phyloP scores from a whole-genome alignment of 2,888 invertebrate species.

The Hedya salicella region DNA sequence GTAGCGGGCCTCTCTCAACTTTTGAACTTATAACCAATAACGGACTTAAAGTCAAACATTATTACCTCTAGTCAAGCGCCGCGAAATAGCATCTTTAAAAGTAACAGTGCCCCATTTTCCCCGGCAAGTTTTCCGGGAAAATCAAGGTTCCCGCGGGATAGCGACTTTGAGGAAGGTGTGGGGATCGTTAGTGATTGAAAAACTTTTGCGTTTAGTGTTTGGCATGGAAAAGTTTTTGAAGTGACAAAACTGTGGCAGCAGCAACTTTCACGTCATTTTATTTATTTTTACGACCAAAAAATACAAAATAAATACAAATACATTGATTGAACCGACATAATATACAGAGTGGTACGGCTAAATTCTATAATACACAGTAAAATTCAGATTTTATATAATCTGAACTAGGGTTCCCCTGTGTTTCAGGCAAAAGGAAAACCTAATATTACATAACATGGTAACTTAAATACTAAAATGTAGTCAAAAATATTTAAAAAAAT shows the following conservation, averaged over 20 bases:
- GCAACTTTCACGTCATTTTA: too few relatives aligned
- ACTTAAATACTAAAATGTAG: too few relatives aligned
- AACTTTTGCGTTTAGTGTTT: slow-evolving; percentile 28
- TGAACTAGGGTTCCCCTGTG: too few relatives aligned
- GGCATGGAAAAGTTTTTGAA: slow-evolving; percentile 2
- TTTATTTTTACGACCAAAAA: too few relatives aligned
- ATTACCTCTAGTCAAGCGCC: slow-evolving; percentile 19
- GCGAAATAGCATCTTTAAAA: slow-evolving; percentile 19
- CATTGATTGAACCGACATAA: too few relatives aligned
- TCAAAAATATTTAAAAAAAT: too few relatives aligned
- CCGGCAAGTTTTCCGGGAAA: slow-evolving; percentile 13
- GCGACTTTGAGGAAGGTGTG: slow-evolving; percentile 11
- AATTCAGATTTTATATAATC: too few relatives aligned
- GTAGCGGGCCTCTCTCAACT: background rate
- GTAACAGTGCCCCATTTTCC: slow-evolving; percentile 19
- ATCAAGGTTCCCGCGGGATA: slow-evolving; percentile 22
- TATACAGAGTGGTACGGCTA: too few relatives aligned
- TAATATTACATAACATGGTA: too few relatives aligned
- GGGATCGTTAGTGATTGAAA: slow-evolving; percentile 31
- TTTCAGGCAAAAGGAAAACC: too few relatives aligned
- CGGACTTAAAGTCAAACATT: slow-evolving; percentile 20
- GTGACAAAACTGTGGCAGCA: background rate
- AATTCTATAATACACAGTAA: too few relatives aligned
- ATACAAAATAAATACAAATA: too few relatives aligned
- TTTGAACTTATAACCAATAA: slow-evolving; percentile 5